phyloP scores from a whole-genome alignment of 2,797 vertebrate species.

The Chaetophractus vellerosus region DNA sequence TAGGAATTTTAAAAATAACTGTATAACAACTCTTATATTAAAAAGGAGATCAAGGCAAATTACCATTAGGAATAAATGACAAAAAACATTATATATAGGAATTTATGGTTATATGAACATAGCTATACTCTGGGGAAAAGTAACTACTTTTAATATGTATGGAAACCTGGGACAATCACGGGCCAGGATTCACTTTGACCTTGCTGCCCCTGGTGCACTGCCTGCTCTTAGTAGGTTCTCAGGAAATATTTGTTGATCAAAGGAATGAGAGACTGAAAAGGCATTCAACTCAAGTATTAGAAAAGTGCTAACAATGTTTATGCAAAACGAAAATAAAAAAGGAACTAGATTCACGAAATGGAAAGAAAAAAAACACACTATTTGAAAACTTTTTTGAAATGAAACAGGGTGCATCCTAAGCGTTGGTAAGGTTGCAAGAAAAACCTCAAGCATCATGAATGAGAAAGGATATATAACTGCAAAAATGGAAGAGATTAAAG shows the following conservation, averaged over 20 bases:
- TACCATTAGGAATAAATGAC: not conserved
- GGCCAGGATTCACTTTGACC: not conserved
- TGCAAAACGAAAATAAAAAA: not conserved
- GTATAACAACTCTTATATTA: not conserved
- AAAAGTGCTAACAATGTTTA: not conserved
- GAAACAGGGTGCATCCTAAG: not conserved
- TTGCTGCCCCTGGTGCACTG: not conserved
- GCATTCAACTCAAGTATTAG: not conserved
- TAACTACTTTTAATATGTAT: not conserved
- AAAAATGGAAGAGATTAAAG: not conserved
- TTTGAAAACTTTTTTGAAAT: not conserved
- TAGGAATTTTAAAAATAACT: not conserved
- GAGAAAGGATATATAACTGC: not conserved
- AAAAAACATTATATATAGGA: not conserved
- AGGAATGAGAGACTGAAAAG: not conserved
- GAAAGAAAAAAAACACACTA: not conserved
- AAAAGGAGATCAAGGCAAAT: constrained; percentile 29
- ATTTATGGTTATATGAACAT: not conserved
- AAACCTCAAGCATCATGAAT: not conserved
- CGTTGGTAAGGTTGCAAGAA: not conserved
- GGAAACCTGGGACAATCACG: not conserved
- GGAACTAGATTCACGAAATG: not conserved
- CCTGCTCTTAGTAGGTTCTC: not conserved
- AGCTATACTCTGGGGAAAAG: not conserved
- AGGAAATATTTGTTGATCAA: not conserved